Evolutionary conservation across 2,888 invertebrate species (phyloP).

Genomic region (Eupithecia subumbrata): DNA sequence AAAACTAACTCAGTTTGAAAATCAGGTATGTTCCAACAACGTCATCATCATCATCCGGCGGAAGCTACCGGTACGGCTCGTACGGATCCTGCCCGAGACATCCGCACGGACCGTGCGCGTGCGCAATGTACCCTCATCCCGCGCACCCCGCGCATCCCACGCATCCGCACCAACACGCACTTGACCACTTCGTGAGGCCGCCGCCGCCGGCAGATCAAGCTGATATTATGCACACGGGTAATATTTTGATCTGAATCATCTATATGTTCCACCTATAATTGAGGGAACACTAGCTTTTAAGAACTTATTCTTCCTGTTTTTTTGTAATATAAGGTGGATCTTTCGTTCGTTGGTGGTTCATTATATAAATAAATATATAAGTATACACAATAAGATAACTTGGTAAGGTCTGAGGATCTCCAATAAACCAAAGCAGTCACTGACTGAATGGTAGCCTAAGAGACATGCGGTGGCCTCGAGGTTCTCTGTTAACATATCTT

Average conservation of each 20-base stretch:
- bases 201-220: conserved; percentile 79
- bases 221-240: conserved; percentile 81
- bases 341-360: too few species aligned
- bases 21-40: conserved; percentile 86
- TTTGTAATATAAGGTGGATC: too few species aligned
- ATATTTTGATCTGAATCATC: neutral
- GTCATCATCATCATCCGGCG: conserved; percentile 72
- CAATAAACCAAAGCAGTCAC: neutral
- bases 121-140: conserved; percentile 82
- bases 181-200: conserved; percentile 82
- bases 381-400: neutral
- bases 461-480: neutral
- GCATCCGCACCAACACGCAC: conserved; percentile 81
- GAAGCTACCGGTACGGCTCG: conserved; percentile 80
- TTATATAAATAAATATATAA: too few species aligned
- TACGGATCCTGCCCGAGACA: conserved; percentile 88
- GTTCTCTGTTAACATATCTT: neutral
- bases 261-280: neutral
- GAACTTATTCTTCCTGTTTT: too few species aligned
- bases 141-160: conserved; percentile 80
- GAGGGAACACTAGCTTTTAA: too few species aligned
- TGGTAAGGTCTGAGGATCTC: neutral
- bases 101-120: conserved; percentile 89
- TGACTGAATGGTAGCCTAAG: neutral
- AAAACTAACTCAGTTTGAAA: conserved; percentile 4